Evolutionary conservation across 2,888 invertebrate genomes (phyloP).

Genomic region (Dorcus parallelipipedus): DNA sequence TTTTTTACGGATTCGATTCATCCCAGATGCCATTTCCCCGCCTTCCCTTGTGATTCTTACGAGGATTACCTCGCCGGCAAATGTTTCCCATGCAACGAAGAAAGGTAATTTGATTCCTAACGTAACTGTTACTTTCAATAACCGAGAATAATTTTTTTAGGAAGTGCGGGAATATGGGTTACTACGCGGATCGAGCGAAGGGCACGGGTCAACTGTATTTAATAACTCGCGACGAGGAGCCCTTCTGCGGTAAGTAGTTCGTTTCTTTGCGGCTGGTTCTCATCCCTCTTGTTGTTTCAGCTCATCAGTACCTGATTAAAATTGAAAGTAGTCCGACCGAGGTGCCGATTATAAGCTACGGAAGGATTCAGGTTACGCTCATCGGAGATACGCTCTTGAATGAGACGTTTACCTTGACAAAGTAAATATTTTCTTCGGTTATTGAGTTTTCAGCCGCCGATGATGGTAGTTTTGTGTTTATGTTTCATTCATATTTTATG

Average conservation of each 20-base stretch:
- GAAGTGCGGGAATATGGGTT: slow-evolving; percentile 88
- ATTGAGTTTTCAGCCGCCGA: too few relatives aligned
- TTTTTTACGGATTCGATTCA: slow-evolving; percentile 93
- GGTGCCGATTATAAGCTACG: slow-evolving; percentile 69
- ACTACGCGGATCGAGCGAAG: slow-evolving; percentile 81
- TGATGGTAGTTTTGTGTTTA: too few relatives aligned
- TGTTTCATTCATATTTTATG: too few relatives aligned
- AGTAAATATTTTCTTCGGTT: slow-evolving; percentile 50
- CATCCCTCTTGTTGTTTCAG: slow-evolving; percentile 47
- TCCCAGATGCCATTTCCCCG: slow-evolving; percentile 86
- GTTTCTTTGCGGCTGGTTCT: not conserved
- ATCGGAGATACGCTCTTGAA: slow-evolving; percentile 79
- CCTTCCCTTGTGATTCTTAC: slow-evolving; percentile 82
- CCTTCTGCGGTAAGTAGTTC: slow-evolving; percentile 73
- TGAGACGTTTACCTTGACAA: slow-evolving; percentile 85
- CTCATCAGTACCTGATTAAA: slow-evolving; percentile 83
- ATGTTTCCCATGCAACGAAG: slow-evolving; percentile 67
- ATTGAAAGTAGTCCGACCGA: slow-evolving; percentile 71
- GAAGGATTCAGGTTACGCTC: slow-evolving; percentile 74
- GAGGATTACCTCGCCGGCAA: slow-evolving; percentile 78
- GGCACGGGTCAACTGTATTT: slow-evolving; percentile 86
- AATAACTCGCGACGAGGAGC: slow-evolving; percentile 85
- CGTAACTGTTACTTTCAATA: slow-evolving; percentile 1
- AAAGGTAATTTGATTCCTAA: slow-evolving; percentile 37
- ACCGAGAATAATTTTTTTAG: slow-evolving; percentile 29